Percentiles rank a stretch among this genome's conserved stretches.
Conservation (phyloP, 2,888 invertebrate genomes). For the Amphipoea oculea region DNA sequence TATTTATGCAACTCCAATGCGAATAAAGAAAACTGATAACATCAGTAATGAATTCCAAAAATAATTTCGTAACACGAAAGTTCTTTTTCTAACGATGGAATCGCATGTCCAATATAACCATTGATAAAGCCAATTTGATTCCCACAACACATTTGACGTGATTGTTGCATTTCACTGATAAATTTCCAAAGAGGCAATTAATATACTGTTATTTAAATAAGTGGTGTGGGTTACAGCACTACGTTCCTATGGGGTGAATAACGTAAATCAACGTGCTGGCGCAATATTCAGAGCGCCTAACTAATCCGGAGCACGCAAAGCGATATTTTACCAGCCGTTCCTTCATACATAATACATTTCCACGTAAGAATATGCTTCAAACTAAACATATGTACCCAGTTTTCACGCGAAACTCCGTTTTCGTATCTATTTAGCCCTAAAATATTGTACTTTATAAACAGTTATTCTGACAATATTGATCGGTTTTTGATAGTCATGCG, state of each 20-base stretch:
- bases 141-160: conserved; percentile 44
- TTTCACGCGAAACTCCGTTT: conserved; percentile 61
- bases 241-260: conserved; percentile 51
- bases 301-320: conserved; percentile 83
- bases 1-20: conserved; percentile 10
- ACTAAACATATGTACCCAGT: conserved; percentile 65
- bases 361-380: conserved; percentile 71
- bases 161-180: conserved; percentile 40
- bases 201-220: conserved; percentile 46
- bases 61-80: conserved; percentile 32
- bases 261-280: conserved; percentile 69
- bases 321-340: conserved; percentile 80
- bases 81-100: conserved; percentile 49
- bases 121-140: conserved; percentile 55
- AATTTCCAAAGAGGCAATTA: conserved; percentile 41
- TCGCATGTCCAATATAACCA: conserved; percentile 51
- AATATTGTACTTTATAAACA: conserved; percentile 29
- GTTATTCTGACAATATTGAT: conserved; percentile 51
- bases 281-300: conserved; percentile 73
- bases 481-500: conserved; percentile 46
- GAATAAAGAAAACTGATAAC: conserved; percentile 27
- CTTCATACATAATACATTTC: conserved; percentile 76
- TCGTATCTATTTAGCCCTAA: conserved; percentile 33
- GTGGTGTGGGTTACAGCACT: conserved; percentile 42
- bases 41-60: conserved; percentile 38